Evolutionary conservation across 2,888 invertebrate species (phyloP).

Genomic region (Adelphocoris suturalis): DNA sequence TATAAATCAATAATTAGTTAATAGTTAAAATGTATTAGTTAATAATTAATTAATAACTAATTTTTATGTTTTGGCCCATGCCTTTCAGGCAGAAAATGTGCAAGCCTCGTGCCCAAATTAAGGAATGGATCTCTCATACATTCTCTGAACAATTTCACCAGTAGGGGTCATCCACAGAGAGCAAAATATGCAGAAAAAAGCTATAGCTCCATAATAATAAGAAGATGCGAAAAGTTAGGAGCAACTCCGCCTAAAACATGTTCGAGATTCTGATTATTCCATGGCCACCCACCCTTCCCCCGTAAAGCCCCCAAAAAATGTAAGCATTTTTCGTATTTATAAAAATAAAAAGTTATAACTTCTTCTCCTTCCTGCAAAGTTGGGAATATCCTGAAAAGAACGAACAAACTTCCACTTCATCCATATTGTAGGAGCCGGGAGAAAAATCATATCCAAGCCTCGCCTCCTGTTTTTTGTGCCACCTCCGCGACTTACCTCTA

Average conservation of each 20-base stretch:
- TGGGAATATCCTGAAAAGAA: background rate
- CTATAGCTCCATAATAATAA: no score
- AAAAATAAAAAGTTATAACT: background rate
- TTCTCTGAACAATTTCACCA: no score
- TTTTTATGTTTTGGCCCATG: no score
- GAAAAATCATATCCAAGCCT: background rate
- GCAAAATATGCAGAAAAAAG: no score
- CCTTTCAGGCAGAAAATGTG: no score
- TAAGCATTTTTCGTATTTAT: background rate
- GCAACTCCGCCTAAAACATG: background rate
- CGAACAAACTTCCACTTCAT: background rate
- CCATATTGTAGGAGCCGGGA: background rate
- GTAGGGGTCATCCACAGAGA: no score
- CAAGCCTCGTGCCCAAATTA: no score
- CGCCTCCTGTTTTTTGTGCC: background rate
- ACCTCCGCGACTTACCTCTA: background rate
- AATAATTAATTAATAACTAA: no score
- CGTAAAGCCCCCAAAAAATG: background rate
- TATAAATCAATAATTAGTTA: no score
- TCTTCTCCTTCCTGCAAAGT: background rate
- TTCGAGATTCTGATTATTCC: background rate
- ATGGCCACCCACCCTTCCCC: background rate
- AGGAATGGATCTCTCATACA: no score
- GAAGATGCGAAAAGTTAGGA: background rate
- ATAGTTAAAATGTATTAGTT: no score